phyloP scores from a whole-genome alignment of 2,797 vertebrate genomes.

The Enteromius viviparus region DNA sequence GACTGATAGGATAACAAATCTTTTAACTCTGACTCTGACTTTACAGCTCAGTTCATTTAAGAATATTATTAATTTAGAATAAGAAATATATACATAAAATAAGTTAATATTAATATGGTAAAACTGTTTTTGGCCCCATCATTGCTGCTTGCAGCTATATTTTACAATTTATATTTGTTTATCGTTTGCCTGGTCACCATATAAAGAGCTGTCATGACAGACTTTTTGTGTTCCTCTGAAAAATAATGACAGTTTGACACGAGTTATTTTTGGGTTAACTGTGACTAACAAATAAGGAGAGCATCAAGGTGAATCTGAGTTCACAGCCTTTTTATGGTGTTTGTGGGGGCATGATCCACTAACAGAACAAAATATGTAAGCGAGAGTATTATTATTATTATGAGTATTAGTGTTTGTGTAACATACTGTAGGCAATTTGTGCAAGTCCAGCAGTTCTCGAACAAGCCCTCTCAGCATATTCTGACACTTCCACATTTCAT shows the following conservation, averaged over 20 bases:
- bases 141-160: no score
- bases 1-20: no score
- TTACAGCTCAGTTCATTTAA: no score
- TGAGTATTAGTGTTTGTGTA: background rate
- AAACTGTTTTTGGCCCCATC: no score
- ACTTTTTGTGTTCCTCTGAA: background rate
- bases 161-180: no score
- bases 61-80: no score
- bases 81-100: no score
- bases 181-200: background rate
- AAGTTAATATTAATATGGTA: no score
- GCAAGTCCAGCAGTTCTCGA: conserved; percentile 93
- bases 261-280: background rate
- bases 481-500: conserved; percentile 99
- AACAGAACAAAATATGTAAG: background rate
- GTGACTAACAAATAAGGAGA: background rate
- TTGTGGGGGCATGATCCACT: background rate
- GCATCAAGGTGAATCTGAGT: background rate
- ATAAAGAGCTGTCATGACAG: background rate
- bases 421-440: conserved; percentile 92
- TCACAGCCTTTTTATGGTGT: background rate
- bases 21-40: no score
- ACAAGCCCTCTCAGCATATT: conserved; percentile 97
- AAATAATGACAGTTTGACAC: background rate
- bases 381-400: background rate